Base-by-base conservation (phyloP, 2,888 invertebrate species). In the Latrodectus elegans region DNA sequence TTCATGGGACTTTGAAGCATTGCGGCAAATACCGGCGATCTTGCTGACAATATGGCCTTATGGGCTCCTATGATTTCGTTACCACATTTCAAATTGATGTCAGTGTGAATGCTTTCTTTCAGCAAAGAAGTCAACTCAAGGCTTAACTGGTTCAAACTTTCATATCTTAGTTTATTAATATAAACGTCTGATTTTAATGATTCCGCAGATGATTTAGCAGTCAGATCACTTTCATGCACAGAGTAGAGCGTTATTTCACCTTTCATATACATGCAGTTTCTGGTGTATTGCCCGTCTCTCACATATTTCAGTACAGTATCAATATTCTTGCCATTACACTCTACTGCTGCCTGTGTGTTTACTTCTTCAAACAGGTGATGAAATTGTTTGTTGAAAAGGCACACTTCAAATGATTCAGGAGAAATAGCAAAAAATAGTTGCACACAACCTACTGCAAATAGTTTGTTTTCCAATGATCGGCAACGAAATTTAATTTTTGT, bases 1-100 rank as follows among this genome's bases (percentile, higher is more conserved):
- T 52, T 52, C 73, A 73, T 73, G n/a, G 52, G 17, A 38, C 17
- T 22, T 12, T 26, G 17, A 60, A 75, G 49, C 75, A 75, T 75
- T 52, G 60, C 75, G 6, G 60, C 38, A 53, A 75, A 75, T 8
- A 75, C 75, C 4, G 60, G 64, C 4, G 75, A 75, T 38, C 75
- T 53, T 9, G 60, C 75, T 14, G 75, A 26, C 60, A 75, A 22
- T 14, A 75, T 75, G 9, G 17, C 15, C 15, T 72, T 72, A 15
- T 72, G 72, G 60, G 11, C 60, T 15, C 14, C 14, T 6, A 10
- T 15, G 14, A 4, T 60, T n/a, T 60, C 60, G 6, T 6, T 15
- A 10, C 60, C 60, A 60, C 60, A 60, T 11, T n/a, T 12, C n/a
- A 60, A 60, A 12, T 4, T 10, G 6, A n/a, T 60, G 60, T 60